These are phyloP conservation scores for Galerucella calmariensis DNA, from an alignment of 2,888 invertebrate genomes.

Conservation along the genomic window DNA sequence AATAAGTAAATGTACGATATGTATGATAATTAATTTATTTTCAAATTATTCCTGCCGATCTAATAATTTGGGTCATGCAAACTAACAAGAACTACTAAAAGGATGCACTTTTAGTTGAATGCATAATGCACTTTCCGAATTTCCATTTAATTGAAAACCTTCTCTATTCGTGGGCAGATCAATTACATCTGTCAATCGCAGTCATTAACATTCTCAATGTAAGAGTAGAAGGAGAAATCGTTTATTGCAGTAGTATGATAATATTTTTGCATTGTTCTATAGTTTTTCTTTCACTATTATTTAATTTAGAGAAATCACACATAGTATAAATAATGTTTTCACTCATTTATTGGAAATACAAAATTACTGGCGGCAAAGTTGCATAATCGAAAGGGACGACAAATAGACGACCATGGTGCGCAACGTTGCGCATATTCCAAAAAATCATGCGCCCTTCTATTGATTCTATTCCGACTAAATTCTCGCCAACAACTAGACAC, in stretches of 20 bases:
- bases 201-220: neutral
- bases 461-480: conserved; percentile 52
- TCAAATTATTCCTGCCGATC: no score
- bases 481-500: conserved; percentile 47
- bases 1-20: neutral
- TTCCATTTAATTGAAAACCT: neutral
- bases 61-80: no score
- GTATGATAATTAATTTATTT: no score
- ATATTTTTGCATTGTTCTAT: no score
- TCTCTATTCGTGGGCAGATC: no score
- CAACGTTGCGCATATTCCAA: conserved; percentile 46
- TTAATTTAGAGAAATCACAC: no score
- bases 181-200: no score
- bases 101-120: neutral
- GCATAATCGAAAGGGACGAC: conserved; percentile 35
- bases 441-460: conserved; percentile 58
- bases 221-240: neutral
- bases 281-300: no score
- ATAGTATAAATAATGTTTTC: no score
- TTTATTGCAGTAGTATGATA: no score
- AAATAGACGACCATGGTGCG: conserved; percentile 36
- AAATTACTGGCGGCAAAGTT: conserved; percentile 41
- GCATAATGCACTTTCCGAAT: neutral
- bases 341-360: neutral
- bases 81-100: no score